phyloP scores from a whole-genome alignment of 2,797 vertebrate genomes.

The Xenops minutus region DNA sequence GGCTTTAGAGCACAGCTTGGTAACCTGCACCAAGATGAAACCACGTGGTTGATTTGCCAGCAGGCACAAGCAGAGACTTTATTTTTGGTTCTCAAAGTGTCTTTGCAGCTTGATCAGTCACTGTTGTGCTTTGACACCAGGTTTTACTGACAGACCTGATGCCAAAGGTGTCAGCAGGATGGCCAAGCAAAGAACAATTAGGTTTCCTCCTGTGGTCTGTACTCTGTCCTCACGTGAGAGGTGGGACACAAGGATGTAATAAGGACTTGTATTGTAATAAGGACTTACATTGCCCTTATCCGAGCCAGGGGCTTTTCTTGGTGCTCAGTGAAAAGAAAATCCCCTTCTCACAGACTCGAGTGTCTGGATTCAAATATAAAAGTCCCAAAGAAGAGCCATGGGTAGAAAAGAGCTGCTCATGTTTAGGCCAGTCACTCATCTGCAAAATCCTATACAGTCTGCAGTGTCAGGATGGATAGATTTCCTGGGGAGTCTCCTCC shows the following conservation, averaged over 20 bases:
- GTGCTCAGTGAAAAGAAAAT: neutral
- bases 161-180: neutral
- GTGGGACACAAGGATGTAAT: neutral
- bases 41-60: neutral
- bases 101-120: neutral
- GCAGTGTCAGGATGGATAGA: neutral
- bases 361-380: neutral
- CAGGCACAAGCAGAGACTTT: neutral
- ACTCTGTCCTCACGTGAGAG: neutral
- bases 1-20: neutral
- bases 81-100: neutral
- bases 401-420: neutral
- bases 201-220: neutral
- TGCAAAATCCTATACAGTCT: neutral
- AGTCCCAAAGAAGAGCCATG: accelerated
- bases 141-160: neutral
- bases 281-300: neutral
- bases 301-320: neutral
- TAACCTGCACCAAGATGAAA: neutral
- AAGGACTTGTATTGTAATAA: neutral
- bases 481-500: neutral
- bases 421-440: neutral
- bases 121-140: neutral
- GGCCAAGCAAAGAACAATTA: neutral
- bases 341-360: neutral